A percentile compares a stretch with the other conserved stretches of the same genome.
phyloP scores from a whole-genome alignment of 1,140 invertebrate genomes.

The Euwallacea fornicatus region DNA sequence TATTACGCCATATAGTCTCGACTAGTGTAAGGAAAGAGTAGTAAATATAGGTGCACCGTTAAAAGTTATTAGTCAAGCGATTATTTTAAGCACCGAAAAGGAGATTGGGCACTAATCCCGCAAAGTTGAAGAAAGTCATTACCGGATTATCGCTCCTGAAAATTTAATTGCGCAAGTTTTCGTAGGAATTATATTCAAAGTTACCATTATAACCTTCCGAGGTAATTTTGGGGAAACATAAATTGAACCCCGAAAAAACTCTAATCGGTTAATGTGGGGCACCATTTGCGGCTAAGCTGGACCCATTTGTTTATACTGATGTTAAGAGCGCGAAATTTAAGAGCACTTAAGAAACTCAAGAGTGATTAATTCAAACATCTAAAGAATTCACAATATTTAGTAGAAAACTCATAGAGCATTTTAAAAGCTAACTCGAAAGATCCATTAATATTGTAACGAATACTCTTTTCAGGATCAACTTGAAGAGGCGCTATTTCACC shows the following conservation, averaged over 20 bases:
- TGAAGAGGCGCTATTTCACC: too few relatives aligned
- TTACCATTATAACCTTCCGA: constrained; percentile 20
- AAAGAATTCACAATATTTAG: too few relatives aligned
- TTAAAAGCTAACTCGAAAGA: too few relatives aligned
- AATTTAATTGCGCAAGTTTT: constrained; percentile 29
- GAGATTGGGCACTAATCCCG: constrained; percentile 17
- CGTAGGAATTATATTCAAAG: constrained; percentile 16
- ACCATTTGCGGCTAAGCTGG: constrained; percentile 10
- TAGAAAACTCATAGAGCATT: too few relatives aligned
- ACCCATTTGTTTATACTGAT: constrained; percentile 2
- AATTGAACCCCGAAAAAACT: constrained; percentile 13
- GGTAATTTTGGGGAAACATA: constrained; percentile 20
- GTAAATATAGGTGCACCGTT: background rate
- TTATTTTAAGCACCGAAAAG: constrained; percentile 7
- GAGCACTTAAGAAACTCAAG: background rate
- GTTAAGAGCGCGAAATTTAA: background rate
- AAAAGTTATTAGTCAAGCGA: constrained; percentile 10
- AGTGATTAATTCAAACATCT: background rate
- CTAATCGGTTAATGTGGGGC: constrained; percentile 7
- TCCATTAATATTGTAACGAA: too few relatives aligned
- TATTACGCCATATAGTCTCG: background rate
- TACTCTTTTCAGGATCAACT: too few relatives aligned
- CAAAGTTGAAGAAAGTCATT: constrained; percentile 20
- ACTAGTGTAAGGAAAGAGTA: background rate
- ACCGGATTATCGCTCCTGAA: constrained; percentile 14